Evolutionary conservation across 2,797 vertebrate species (phyloP), one percentile per base, ranked within the genome.

Genomic region (Salmo trutta): DNA sequence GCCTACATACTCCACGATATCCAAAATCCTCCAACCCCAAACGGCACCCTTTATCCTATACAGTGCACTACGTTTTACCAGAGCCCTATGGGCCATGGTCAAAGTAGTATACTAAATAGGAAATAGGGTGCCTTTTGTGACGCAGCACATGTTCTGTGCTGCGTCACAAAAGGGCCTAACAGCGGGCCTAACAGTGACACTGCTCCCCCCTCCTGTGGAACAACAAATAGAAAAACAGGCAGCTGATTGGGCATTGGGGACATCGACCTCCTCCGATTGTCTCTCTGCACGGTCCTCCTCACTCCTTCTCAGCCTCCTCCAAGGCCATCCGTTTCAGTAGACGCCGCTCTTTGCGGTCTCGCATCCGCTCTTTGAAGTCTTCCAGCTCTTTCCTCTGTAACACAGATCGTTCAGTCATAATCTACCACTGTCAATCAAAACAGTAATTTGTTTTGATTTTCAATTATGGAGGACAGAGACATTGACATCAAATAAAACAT

Each of bases 301-400:
- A 92, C 27, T 91, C 41, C 41, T 47, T 16, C 15, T 16, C 33
- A 24, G 21, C 83, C 24, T 91, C 83, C 59, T 88, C 82, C 68
- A 82, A 0, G 12, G 74, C 80, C 31, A 88, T 73, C 31, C 85
- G 51, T 4, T 91, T 93, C 75, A 94, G 86, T 16, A 94, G 81
- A 36, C 73, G 91, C 81, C 95, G 89, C 79, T 97, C 95, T 74
- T 76, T 93, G 15, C 89, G 93, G 27, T 83, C 75, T 80, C 94
- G 94, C 86, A 97, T 91, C 68, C 88, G 86, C 82, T 95, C 93
- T 85, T 96, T 96, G 79, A 96, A 96, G 59, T 93, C 94, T 78
- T 97, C 95, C 67, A 96, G 53, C 80, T 95, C 93, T 81, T 91
- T 92, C 54, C 93, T 96, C 97, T 98, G 86, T 74, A 85, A 73